These are phyloP conservation scores for Capreolus pygargus DNA, from an alignment of 2,113 vertebrate genomes.

Conservation along the genomic window DNA sequence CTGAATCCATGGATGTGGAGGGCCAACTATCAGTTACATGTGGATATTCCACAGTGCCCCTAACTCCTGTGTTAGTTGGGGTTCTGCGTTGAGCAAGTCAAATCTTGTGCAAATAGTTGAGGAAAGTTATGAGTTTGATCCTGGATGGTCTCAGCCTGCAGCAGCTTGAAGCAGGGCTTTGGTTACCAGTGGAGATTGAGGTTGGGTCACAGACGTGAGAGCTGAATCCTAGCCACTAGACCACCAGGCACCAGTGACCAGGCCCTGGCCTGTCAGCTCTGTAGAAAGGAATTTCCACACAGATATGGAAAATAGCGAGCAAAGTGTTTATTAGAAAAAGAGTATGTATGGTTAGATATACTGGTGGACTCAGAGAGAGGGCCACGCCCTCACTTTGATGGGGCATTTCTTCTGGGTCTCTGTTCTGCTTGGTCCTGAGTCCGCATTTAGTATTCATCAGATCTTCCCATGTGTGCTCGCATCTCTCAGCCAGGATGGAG, in stretches of 20 bases:
- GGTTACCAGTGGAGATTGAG: neutral
- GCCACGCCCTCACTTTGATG: neutral
- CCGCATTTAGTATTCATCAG: rapidly evolving
- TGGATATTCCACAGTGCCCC: neutral
- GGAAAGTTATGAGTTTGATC: neutral
- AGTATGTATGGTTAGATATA: neutral
- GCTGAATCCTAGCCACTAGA: neutral
- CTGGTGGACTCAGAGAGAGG: neutral
- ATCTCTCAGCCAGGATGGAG: neutral
- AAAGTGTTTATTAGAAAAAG: neutral
- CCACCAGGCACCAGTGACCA: neutral
- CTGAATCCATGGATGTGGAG: neutral
- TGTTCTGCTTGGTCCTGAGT: neutral
- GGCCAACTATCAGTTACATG: neutral
- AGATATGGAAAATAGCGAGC: neutral
- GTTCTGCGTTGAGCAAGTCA: neutral
- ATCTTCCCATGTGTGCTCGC: rapidly evolving
- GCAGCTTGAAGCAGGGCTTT: neutral
- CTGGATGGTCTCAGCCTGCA: neutral
- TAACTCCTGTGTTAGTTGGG: neutral
- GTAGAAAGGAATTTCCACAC: neutral
- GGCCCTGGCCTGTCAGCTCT: neutral
- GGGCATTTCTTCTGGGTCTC: neutral
- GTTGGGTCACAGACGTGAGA: neutral
- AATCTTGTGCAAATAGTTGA: neutral